Conservation (phyloP, 2,888 invertebrate species). For the Eudasyphora cyanicolor region DNA sequence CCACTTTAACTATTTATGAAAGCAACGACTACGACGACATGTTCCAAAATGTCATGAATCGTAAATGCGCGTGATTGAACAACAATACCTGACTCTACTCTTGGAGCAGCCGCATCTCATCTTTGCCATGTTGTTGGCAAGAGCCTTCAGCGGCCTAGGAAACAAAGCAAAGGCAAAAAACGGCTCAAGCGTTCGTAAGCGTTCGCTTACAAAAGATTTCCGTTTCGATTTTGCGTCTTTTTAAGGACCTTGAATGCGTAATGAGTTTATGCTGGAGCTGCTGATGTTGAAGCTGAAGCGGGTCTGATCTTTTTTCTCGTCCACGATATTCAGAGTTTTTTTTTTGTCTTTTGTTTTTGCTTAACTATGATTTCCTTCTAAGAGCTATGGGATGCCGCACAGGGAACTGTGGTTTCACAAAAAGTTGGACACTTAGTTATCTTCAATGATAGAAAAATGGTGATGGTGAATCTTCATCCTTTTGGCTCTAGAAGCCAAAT, state of each 20-base stretch:
- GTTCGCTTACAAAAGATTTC: constrained; percentile 55
- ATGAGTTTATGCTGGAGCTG: constrained; percentile 68
- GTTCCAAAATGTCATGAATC: constrained; percentile 64
- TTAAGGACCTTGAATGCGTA: constrained; percentile 78
- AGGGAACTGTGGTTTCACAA: background rate
- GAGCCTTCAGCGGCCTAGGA: constrained; percentile 11
- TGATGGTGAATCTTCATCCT: too few relatives aligned
- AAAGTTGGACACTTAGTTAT: too few relatives aligned
- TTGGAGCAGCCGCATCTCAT: constrained; percentile 46
- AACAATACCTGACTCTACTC: constrained; percentile 61
- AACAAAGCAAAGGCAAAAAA: background rate
- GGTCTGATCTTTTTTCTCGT: constrained; percentile 59
- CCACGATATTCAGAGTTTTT: constrained; percentile 47
- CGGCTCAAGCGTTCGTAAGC: constrained; percentile 12
- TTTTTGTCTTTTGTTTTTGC: constrained; percentile 32
- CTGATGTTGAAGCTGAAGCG: constrained; percentile 39
- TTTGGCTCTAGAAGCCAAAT: too few relatives aligned
- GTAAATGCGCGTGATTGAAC: constrained; percentile 66
- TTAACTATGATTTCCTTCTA: constrained; percentile 24
- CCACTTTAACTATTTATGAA: constrained; percentile 64
- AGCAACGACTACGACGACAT: constrained; percentile 57
- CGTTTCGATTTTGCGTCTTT: constrained; percentile 63
- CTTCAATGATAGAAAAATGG: too few relatives aligned
- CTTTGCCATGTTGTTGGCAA: constrained; percentile 21
- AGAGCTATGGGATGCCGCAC: background rate